Percentiles rank a stretch among this genome's conserved stretches.
These are phyloP conservation scores for Cancer borealis DNA, from an alignment of 2,888 invertebrate species.

Conservation along the genomic window DNA sequence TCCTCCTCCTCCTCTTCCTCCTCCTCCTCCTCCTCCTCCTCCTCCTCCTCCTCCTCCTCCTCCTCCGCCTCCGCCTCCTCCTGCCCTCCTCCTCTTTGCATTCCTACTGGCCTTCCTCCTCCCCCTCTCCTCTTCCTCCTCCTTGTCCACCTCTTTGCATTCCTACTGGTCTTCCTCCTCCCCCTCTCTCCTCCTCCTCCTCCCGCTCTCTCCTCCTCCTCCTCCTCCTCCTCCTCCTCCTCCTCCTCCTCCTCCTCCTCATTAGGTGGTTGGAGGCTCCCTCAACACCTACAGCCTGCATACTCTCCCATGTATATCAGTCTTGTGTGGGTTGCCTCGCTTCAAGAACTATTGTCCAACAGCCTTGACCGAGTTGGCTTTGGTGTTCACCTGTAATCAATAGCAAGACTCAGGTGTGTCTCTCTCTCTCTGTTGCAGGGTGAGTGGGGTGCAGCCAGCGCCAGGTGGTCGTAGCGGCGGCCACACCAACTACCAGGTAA, in stretches of 20 bases:
- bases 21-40: constrained; percentile 11
- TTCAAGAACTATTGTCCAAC: not conserved
- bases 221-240: constrained; percentile 7
- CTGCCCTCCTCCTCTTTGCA: not conserved
- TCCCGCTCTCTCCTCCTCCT: not conserved
- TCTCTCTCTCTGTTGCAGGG: not conserved
- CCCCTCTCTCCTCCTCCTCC: not conserved
- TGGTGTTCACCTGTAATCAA: constrained; percentile 29
- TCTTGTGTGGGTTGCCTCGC: not conserved
- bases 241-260: constrained; percentile 11
- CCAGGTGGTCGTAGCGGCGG: not conserved
- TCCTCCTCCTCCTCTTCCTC: constrained; percentile 11
- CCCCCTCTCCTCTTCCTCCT: not conserved
- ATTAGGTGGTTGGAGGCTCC: not conserved
- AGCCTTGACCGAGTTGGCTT: constrained; percentile 37
- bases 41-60: not conserved
- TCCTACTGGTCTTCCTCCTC: not conserved
- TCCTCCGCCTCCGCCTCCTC: no score
- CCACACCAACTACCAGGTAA: constrained; percentile 29
- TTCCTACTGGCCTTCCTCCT: not conserved
- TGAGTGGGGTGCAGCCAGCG: not conserved
- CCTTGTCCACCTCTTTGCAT: not conserved
- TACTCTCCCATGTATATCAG: not conserved
- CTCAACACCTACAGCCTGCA: not conserved
- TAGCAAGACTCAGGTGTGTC: constrained; percentile 25